Conservation (phyloP, 2,113 vertebrate species). For the Ochotona curzoniae region DNA sequence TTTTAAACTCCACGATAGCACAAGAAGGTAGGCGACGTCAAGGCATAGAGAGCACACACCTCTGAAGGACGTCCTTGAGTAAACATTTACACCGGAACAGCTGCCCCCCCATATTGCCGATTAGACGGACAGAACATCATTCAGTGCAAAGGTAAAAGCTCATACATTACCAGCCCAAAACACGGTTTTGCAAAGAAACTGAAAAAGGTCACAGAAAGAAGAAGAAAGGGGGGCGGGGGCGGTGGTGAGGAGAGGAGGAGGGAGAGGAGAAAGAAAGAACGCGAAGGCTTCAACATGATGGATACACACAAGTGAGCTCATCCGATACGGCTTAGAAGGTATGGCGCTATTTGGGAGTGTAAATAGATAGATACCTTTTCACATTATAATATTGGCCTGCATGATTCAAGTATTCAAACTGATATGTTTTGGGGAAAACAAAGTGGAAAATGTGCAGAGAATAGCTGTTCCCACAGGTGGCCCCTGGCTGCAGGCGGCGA, state of each 20-base stretch:
- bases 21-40: slow-evolving; percentile 95
- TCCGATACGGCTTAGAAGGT: slow-evolving; percentile 92
- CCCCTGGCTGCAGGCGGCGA: slow-evolving; percentile 92
- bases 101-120: slow-evolving; percentile 93
- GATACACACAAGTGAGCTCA: slow-evolving; percentile 93
- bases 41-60: slow-evolving; percentile 95
- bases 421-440: slow-evolving; percentile 99
- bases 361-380: slow-evolving; percentile 98
- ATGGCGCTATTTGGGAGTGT: slow-evolving; percentile 99
- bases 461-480: slow-evolving; percentile 97
- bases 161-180: slow-evolving; percentile 91
- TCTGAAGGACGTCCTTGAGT: slow-evolving; percentile 96
- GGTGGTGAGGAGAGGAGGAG: neutral
- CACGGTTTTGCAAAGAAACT: slow-evolving; percentile 90
- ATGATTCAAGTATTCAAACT: slow-evolving; percentile 99
- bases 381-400: slow-evolving; percentile 99
- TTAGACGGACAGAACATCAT: slow-evolving; percentile 92
- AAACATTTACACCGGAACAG: slow-evolving; percentile 97
- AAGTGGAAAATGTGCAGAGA: slow-evolving; percentile 99
- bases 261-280: slow-evolving; percentile 86
- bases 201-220: slow-evolving; percentile 44
- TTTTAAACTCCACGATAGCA: slow-evolving; percentile 93
- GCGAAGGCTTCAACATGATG: slow-evolving; percentile 92
- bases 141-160: slow-evolving; percentile 99
- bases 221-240: too few species aligned